These are phyloP conservation scores for Pseudocheirus occidentalis DNA, from an alignment of 2,797 vertebrate species.

Conservation along the genomic window DNA sequence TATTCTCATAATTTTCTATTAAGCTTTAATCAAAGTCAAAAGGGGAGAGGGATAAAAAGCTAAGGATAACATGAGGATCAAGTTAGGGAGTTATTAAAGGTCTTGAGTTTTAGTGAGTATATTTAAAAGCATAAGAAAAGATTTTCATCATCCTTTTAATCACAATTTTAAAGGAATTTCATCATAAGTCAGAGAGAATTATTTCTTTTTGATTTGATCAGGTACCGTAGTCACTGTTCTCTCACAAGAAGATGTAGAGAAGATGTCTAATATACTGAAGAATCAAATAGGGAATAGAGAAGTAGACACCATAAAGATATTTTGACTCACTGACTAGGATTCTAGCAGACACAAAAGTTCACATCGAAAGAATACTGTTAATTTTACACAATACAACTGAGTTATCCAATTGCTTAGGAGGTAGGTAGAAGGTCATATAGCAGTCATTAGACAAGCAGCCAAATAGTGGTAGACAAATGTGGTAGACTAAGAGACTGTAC, in stretches of 20 bases:
- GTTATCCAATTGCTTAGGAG: not conserved
- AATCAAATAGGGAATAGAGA: not conserved
- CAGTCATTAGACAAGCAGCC: not conserved
- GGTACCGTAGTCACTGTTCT: not conserved
- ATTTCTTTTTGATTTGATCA: not conserved
- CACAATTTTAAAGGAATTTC: not conserved
- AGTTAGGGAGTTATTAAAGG: not conserved
- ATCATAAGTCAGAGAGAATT: not conserved
- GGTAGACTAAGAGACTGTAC: not conserved
- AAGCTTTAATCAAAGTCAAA: not conserved
- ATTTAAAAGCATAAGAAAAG: not conserved
- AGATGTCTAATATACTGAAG: not conserved
- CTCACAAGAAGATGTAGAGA: not conserved
- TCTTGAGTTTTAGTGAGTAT: not conserved
- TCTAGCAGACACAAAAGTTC: not conserved
- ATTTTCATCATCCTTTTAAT: not conserved
- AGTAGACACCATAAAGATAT: not conserved
- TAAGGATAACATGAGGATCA: not conserved
- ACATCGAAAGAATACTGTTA: not conserved
- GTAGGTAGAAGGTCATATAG: not conserved
- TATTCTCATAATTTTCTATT: not conserved
- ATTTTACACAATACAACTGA: not conserved
- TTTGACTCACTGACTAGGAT: not conserved
- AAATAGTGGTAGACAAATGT: not conserved
- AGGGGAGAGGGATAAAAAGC: not conserved